Conservation (phyloP, 2,888 invertebrate genomes). For the Poecilobothrus nobilitatus region DNA sequence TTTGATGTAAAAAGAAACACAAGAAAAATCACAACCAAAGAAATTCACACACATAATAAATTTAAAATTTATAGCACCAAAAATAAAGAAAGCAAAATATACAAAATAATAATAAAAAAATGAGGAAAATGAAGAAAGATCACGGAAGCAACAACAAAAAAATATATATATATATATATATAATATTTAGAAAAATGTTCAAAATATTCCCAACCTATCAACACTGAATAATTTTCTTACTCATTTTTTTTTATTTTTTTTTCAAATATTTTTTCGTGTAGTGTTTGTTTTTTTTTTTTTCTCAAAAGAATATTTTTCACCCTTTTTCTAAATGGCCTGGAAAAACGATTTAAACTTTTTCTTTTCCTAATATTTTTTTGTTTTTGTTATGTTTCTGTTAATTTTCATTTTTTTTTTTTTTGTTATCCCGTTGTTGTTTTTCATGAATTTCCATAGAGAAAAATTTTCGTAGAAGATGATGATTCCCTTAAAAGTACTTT, state of each 20-base stretch:
- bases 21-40: neutral
- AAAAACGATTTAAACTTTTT: conserved; percentile 21
- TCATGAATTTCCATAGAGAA: neutral
- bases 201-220: conserved; percentile 16
- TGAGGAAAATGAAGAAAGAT: too few relatives aligned
- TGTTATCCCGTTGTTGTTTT: too few relatives aligned
- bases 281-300: too few relatives aligned
- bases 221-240: conserved; percentile 4
- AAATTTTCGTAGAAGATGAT: neutral
- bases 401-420: neutral
- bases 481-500: conserved; percentile 2
- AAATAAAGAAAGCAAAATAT: neutral
- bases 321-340: conserved; percentile 19
- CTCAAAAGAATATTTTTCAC: conserved; percentile 7
- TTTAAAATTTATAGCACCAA: neutral
- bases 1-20: neutral
- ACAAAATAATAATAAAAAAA: too few relatives aligned
- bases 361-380: neutral
- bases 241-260: neutral
- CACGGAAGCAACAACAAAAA: neutral
- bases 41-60: conserved; percentile 6
- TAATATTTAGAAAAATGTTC: neutral
- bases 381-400: neutral
- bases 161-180: too few relatives aligned
- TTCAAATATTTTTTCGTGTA: too few relatives aligned